Evolutionary conservation across 1,140 invertebrate species (phyloP).

Genomic region (Drosophila melanogaster): Release_6_plus_ISO1_MT NT_033779.5:11207001-11207500

Average conservation of each 20-base stretch:
- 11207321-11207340: too few relatives aligned
- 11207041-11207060: conserved; percentile 64
- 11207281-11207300: neutral
- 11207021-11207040: conserved; percentile 15
- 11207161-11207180: neutral
- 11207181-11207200: neutral
- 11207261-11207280: neutral
- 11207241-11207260: too few relatives aligned
- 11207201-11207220: neutral
- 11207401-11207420: neutral
- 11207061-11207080: conserved; percentile 63
- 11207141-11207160: conserved; percentile 41
- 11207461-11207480: conserved; percentile 58
- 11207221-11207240: too few relatives aligned
- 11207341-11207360: too few relatives aligned
- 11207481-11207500: conserved; percentile 76
- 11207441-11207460: conserved; percentile 63
- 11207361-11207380: too few relatives aligned
- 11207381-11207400: conserved; percentile 7
- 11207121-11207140: conserved; percentile 41
- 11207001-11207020: conserved; percentile 21
- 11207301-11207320: too few relatives aligned
- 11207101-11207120: conserved; percentile 11
- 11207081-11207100: conserved; percentile 20
- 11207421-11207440: conserved; percentile 6